phyloP scores from a whole-genome alignment of 2,113 vertebrate genomes.

The Mastomys coucha region DNA sequence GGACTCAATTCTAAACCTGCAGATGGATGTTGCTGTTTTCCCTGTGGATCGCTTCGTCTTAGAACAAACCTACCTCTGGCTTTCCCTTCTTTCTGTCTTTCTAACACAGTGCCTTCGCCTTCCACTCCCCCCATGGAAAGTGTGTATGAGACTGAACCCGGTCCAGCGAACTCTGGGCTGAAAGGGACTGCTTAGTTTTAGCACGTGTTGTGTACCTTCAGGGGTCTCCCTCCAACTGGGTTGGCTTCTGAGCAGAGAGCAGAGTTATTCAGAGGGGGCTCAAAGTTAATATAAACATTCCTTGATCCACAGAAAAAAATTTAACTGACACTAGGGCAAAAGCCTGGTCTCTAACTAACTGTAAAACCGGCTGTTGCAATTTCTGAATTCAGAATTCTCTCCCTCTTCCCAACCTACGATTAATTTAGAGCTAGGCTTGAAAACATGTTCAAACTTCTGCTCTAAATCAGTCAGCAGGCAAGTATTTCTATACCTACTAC shows the following conservation, averaged over 20 bases:
- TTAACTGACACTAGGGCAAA: background rate
- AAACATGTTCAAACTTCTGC: constrained; percentile 44
- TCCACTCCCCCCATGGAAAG: background rate
- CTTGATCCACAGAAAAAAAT: background rate
- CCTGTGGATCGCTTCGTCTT: background rate
- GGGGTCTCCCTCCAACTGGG: constrained; percentile 3
- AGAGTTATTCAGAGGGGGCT: constrained; percentile 51
- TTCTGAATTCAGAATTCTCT: constrained; percentile 9
- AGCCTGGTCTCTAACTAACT: constrained; percentile 33
- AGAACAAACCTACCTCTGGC: background rate
- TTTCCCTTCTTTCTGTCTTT: background rate
- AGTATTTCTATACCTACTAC: background rate
- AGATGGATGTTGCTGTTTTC: accelerated
- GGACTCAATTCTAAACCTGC: background rate
- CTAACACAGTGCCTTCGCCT: background rate
- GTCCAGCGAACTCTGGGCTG: background rate
- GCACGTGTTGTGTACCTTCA: constrained; percentile 18
- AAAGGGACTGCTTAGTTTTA: constrained; percentile 33
- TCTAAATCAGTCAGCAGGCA: constrained; percentile 15
- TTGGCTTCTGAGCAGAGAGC: constrained; percentile 8
- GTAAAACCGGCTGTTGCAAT: constrained; percentile 45
- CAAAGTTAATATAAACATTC: constrained; percentile 66
- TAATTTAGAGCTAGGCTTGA: constrained; percentile 41
- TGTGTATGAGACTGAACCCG: background rate
- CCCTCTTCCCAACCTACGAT: background rate